Conservation (phyloP, 1,140 invertebrate genomes). For the Cylas formicarius region DNA sequence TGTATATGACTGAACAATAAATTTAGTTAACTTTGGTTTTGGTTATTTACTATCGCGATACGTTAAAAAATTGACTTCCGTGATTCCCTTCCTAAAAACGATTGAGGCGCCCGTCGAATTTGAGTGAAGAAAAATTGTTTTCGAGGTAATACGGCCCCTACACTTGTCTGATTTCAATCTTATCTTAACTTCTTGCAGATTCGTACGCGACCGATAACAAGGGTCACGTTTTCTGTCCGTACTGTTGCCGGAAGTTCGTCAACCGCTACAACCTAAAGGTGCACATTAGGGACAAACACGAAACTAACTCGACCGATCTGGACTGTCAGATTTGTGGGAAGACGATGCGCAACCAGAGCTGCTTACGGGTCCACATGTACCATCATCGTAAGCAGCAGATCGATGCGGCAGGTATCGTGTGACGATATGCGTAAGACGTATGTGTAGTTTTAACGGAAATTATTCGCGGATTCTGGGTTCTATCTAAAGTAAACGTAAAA, state of each 20-base stretch:
- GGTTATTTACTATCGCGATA: no score
- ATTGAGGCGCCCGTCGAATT: no score
- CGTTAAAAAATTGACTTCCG: no score
- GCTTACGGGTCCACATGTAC: slow-evolving; percentile 52
- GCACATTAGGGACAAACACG: slow-evolving; percentile 54
- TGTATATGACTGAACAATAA: no score
- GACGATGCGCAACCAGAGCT: slow-evolving; percentile 51
- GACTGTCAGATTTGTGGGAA: slow-evolving; percentile 52
- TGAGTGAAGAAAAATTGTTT: no score
- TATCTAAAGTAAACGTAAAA: no score
- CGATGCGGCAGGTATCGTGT: slow-evolving; percentile 11
- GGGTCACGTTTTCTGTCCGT: slow-evolving; percentile 49
- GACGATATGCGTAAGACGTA: no score
- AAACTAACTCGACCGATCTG: slow-evolving; percentile 42
- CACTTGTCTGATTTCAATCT: slow-evolving; percentile 18
- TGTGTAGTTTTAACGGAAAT: no score
- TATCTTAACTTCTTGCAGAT: slow-evolving; percentile 28
- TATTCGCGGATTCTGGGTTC: no score
- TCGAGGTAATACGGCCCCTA: slow-evolving; percentile 22
- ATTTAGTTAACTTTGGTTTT: no score
- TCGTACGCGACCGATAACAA: slow-evolving; percentile 40
- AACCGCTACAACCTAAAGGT: slow-evolving; percentile 55
- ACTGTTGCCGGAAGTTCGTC: slow-evolving; percentile 52
- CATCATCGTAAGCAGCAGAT: slow-evolving; percentile 50
- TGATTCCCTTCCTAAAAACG: no score